Evolutionary conservation across 1,140 invertebrate species (phyloP), one percentile per base, ranked within the genome.

Genomic region (Gerris buenoi): DNA sequence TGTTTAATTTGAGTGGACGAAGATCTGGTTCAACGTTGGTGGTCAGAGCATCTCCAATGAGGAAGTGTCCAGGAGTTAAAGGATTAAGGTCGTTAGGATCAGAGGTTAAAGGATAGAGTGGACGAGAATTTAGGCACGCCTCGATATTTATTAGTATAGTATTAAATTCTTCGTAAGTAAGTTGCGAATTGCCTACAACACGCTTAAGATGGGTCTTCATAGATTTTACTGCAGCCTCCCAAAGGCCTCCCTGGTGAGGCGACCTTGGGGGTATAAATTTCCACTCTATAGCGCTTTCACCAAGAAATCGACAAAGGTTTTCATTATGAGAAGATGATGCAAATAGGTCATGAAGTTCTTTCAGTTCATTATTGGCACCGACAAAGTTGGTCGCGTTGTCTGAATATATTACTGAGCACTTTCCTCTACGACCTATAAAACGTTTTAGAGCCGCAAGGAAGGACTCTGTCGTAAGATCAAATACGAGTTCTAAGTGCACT

Each of bases 51-150:
- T 28, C 1, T 1, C 71, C 71, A 59, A 76, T 76, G 0, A 76
- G 64, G 64, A 74, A 75, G 67, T 76, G 75, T 2, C 70, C 70
- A 1, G 75, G 73, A 26, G 72, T 74, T 1, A 76, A 56, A 0
- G 60, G 25, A 15, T 67, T 63, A 22, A 72, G 46, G 26, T 77
- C 74, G 23, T 64, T 65, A 2, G 73, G 69, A 68, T 76, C 68
- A 29, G 23, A 2, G 66, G 75, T n/a, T 75, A 58, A 0, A 71
- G 73, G 67, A 76, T 76, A 0, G 76, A 29, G n/a, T 69, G 66
- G 63, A 5, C 63, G n/a, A 64, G 63, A 64, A 27, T 64, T 64
- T 27, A 64, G 5, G n/a, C 15, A 25, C 2, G 71, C 69, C 68
- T 76, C 73, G 13, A 76, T 73, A 61, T 72, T 29, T 26, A 59